A percentile compares a stretch with the other conserved stretches of the same genome.
Evolutionary conservation across 2,113 vertebrate species (phyloP).

Genomic region (Gila orcuttii): DNA sequence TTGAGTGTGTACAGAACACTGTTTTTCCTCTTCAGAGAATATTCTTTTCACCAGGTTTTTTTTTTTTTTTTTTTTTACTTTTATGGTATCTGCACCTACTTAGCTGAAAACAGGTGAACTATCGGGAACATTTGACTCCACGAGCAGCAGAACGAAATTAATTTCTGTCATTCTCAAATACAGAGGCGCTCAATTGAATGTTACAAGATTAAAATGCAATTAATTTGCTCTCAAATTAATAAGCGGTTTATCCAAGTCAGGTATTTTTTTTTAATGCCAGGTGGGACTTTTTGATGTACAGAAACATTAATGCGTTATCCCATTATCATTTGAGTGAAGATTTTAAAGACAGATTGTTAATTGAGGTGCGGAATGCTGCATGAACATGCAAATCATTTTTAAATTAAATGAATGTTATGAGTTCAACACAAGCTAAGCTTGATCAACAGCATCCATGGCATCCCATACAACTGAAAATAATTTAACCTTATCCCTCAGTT

Average conservation of each 20-base stretch:
- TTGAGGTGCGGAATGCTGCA: not conserved
- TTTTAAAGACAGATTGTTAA: conserved; percentile 24
- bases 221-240: conserved; percentile 35
- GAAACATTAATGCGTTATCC: not conserved
- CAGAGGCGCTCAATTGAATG: conserved; percentile 22
- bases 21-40: conserved; percentile 7
- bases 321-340: conserved; percentile 15
- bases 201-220: conserved; percentile 42
- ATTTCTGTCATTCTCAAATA: conserved; percentile 32
- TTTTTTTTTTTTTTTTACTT: not conserved
- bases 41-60: conserved; percentile 37
- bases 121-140: conserved; percentile 11
- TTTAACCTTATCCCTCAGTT: not conserved
- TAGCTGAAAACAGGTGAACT: conserved; percentile 24
- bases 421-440: conserved; percentile 7
- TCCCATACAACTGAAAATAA: not conserved
- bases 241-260: not conserved
- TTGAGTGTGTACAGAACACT: conserved; percentile 20
- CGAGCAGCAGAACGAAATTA: conserved; percentile 6
- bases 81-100: not conserved
- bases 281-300: conserved; percentile 18
- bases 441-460: not conserved
- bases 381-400: conserved; percentile 18
- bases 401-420: conserved; percentile 2
- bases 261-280: not conserved